Conservation (phyloP, 2,797 vertebrate genomes). For the Rhinophrynus dorsalis region DNA sequence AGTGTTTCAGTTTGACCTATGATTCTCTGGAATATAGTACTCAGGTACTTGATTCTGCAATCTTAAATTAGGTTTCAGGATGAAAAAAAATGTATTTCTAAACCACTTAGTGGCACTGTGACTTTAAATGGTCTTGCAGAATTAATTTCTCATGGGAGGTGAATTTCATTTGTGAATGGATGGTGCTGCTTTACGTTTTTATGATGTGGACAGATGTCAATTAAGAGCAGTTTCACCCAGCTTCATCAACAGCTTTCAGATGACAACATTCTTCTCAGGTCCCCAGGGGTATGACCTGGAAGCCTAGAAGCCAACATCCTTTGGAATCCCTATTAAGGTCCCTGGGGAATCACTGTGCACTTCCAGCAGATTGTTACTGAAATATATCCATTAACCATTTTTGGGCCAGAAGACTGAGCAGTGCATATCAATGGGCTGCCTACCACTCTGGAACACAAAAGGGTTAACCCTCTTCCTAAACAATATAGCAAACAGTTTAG, state of each 20-base stretch:
- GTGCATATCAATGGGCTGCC: no score
- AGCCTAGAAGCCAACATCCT: constrained; percentile 15
- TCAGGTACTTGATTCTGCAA: no score
- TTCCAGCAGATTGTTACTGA: constrained; percentile 8
- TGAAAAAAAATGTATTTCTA: constrained; percentile 14
- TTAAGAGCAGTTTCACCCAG: constrained; percentile 3
- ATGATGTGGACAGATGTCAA: constrained; percentile 36
- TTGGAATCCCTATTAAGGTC: constrained; percentile 9
- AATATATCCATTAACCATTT: constrained; percentile 37
- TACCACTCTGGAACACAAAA: no score
- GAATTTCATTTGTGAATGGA: background rate
- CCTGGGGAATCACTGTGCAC: constrained; percentile 3
- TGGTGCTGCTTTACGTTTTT: constrained; percentile 24
- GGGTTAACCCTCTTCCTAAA: no score
- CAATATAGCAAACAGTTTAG: no score
- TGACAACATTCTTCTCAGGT: constrained; percentile 27
- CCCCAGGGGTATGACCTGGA: constrained; percentile 31
- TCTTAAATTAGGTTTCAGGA: no score
- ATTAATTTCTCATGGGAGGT: background rate
- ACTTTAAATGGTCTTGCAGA: background rate
- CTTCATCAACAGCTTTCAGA: constrained; percentile 41
- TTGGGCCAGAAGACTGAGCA: background rate
- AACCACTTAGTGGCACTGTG: background rate
- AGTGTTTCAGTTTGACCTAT: no score
- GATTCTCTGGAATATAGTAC: no score